Conservation (phyloP, 2,888 invertebrate species). For the Sthenelais limicola region DNA sequence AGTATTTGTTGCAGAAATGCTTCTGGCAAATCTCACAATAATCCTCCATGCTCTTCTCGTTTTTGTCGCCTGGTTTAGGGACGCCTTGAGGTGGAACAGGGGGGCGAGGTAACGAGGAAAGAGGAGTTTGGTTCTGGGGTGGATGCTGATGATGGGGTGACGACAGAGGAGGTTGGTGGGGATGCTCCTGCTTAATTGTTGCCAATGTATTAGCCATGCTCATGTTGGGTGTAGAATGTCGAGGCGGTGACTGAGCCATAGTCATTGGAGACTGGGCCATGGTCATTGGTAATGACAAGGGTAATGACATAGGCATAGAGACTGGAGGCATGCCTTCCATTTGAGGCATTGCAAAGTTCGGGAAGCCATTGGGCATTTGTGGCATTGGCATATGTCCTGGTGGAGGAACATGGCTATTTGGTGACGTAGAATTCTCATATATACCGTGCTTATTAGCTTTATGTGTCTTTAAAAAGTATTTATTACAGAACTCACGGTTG, state of each 20-base stretch:
- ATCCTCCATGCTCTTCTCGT: conserved; percentile 64
- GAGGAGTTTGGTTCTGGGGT: conserved; percentile 1
- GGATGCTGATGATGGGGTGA: not conserved
- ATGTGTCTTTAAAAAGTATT: conserved; percentile 97
- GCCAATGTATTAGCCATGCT: conserved; percentile 46
- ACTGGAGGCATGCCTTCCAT: conserved; percentile 2
- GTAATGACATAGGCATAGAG: not conserved
- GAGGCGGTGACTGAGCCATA: conserved; percentile 1
- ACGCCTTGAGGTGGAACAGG: not conserved
- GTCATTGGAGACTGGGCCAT: conserved; percentile 21
- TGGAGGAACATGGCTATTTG: not conserved
- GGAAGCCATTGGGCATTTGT: conserved; percentile 30
- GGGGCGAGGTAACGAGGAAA: conserved; percentile 4
- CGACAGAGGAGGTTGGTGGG: conserved; percentile 49
- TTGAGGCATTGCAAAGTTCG: conserved; percentile 1
- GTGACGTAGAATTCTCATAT: conserved; percentile 56
- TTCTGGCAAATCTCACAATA: conserved; percentile 73
- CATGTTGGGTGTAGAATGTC: not conserved
- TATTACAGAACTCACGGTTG: conserved; percentile 99
- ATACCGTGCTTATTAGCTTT: conserved; percentile 98
- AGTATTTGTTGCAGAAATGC: conserved; percentile 74
- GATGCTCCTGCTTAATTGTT: conserved; percentile 50
- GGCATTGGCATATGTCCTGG: conserved; percentile 3
- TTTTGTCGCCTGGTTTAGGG: conserved; percentile 15
- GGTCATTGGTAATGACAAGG: conserved; percentile 15